Conservation (phyloP, 2,888 invertebrate species). For the Polydrusus pterygomalis region DNA sequence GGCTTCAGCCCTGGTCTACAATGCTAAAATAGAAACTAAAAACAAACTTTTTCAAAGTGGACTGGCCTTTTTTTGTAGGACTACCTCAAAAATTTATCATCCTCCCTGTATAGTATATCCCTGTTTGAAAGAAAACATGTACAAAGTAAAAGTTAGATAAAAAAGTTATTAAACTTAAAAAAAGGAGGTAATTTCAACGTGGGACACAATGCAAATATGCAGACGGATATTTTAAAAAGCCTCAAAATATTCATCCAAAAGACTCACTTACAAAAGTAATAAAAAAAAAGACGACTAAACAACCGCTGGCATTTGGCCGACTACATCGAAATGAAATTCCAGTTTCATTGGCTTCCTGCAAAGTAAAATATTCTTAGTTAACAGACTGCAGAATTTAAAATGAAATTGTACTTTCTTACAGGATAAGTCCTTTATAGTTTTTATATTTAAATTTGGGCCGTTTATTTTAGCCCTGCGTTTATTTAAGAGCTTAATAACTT, state of each 20-base stretch:
- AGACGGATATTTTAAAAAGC: too few relatives aligned
- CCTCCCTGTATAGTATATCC: too few relatives aligned
- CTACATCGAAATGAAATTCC: constrained; percentile 2
- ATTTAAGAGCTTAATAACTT: background rate
- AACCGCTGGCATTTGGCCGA: background rate
- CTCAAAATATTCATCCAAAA: background rate
- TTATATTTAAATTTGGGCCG: constrained; percentile 7
- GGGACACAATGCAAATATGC: too few relatives aligned
- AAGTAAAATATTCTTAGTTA: constrained; percentile 3
- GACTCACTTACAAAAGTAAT: background rate
- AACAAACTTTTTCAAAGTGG: too few relatives aligned
- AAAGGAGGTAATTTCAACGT: too few relatives aligned
- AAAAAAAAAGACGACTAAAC: background rate
- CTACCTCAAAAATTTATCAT: too few relatives aligned
- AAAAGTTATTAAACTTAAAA: too few relatives aligned
- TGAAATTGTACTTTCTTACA: constrained; percentile 17
- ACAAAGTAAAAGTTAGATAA: too few relatives aligned
- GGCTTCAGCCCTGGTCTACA: too few relatives aligned
- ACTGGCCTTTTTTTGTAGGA: too few relatives aligned
- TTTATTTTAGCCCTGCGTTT: background rate
- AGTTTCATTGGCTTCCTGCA: background rate
- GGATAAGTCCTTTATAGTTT: constrained; percentile 16
- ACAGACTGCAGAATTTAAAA: constrained; percentile 7
- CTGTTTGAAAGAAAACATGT: too few relatives aligned
- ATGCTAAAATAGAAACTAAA: too few relatives aligned